Base-by-base conservation (phyloP, 2,888 invertebrate species). In the Embidobia sp. region DNA sequence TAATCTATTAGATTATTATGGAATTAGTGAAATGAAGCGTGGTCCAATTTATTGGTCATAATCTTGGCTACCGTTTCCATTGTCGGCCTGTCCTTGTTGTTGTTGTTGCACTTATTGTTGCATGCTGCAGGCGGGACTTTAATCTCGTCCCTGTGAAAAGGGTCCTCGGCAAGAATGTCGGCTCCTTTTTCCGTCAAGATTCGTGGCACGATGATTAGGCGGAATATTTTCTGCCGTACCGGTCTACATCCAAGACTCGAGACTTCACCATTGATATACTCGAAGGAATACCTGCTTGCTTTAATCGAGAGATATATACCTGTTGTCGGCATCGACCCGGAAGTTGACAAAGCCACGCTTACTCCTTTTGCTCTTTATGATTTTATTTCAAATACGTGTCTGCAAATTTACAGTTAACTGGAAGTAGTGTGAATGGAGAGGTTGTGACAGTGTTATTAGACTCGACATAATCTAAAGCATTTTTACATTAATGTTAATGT, bases 1-100 rank as follows among this genome's bases (percentile, higher is more conserved):
- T 87, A 89, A 89, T 89, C 88, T 86, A 89, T 89, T 89, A 87
- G 88, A 87, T 87, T 88, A 87, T 89, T 88, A 87, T 83, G 83
- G 88, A 84, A 88, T 88, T 88, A 88, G 89, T 87, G 88, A 88
- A 89, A 89, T 86, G 89, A 89, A 87, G 85, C 89, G 79, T 84
- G 78, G 82, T 51, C 82, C 89, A 89, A 89, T 89, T 89, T 89
- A 87, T 88, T 86, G 87, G 85, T 88, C 86, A 85, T 89, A 88
- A 88, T 88, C 87, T 87, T 75, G 61, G 81, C 83, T 81, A 82
- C 83, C 80, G 82, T 78, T 79, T 75, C 79, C 46, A 82, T 86
- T 85, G 84, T 85, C 80, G 69, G 73, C 33, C 53, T 57, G 49
- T 78, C 69, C 78, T 80, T 78, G 80, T 81, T 84, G 79, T 75